Base-by-base conservation (phyloP, 2,113 vertebrate genomes). In the Eretmodus cyanostictus region DNA sequence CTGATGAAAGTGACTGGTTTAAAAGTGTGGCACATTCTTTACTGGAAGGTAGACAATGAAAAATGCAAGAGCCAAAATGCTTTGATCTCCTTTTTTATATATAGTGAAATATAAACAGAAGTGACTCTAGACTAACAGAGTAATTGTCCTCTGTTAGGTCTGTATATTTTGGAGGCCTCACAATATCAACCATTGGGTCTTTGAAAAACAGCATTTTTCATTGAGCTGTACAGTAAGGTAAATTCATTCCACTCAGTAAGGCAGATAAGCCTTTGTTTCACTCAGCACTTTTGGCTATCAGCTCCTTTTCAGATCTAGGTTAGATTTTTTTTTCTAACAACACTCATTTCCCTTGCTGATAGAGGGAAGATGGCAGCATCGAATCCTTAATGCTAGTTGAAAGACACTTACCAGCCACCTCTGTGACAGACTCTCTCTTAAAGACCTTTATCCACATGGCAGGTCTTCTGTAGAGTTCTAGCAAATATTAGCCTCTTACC, bases 211-310 rank as follows among this genome's bases (percentile, higher is more conserved):
- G 79, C 91, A 51, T 91, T 80, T 53, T 59, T 71, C 84, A 36
- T 40, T 14, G 80, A 89, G 92, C 87, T 83, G 40, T 87, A 73
- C 71, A 86, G 31, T 85, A 9, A 89, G 88, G 90, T 86, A 3
- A 89, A 92, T 88, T 49, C 57, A 84, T 34, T 90, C 51, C 55
- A n/a, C 31, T 54, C 29, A 5, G 53, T 8, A n/a, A 81, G 78
- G 68, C 53, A 86, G 93, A 94, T 84, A 88, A 91, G 79, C 49
- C 84, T 73, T 11, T 36, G 63, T 88, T 93, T 92, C 79, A 89
- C 89, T 95, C 93, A 91, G 90, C 89, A 90, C 53, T 87, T 93
- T 89, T 38, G 55, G 4, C 88, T 89, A 91, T 95, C 91, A 53
- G 85, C 85, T 81, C 45, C 24, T 90, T 87, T 83, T 38, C 4